phyloP scores from a whole-genome alignment of 2,888 invertebrate species.

The Alsophila aescularia region DNA sequence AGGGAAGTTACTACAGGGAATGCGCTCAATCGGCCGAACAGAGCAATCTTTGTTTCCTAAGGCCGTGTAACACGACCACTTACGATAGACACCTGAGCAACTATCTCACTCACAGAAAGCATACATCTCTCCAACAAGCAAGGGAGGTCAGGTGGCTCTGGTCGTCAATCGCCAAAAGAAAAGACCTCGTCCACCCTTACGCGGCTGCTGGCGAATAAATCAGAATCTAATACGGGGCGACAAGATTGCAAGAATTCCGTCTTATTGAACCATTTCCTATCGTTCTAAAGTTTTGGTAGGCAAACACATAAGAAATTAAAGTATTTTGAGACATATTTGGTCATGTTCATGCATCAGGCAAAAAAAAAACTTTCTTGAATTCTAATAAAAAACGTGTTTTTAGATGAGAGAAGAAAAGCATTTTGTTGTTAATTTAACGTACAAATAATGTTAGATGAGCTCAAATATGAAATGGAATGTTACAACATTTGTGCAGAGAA shows the following conservation, averaged over 20 bases:
- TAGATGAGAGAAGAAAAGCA: too few species aligned
- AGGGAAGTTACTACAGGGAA: conserved; percentile 81
- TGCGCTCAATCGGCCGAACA: conserved; percentile 78
- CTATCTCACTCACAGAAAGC: conserved; percentile 35
- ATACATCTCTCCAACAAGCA: conserved; percentile 26
- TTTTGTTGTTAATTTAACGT: too few species aligned
- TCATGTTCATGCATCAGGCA: background rate
- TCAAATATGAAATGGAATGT: too few species aligned
- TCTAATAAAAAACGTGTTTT: background rate
- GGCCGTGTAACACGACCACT: conserved; percentile 69
- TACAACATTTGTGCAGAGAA: too few species aligned
- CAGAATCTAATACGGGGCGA: conserved; percentile 78
- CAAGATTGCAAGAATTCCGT: conserved; percentile 72
- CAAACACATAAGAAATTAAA: background rate
- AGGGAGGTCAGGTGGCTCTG: conserved; percentile 55
- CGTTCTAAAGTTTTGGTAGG: background rate
- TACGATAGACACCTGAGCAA: conserved; percentile 55
- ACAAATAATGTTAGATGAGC: too few species aligned
- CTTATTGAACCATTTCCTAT: conserved; percentile 64
- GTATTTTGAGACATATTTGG: background rate
- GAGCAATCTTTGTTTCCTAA: conserved; percentile 81
- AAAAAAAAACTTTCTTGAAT: background rate
- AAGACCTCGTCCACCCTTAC: conserved; percentile 71
- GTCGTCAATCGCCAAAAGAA: conserved; percentile 57
- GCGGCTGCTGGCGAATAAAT: conserved; percentile 72